Evolutionary conservation across 64 coral and sea anemone genomes (phyloP), one percentile per base, ranked within the genome.

Genomic region (Acropora yongei): DNA sequence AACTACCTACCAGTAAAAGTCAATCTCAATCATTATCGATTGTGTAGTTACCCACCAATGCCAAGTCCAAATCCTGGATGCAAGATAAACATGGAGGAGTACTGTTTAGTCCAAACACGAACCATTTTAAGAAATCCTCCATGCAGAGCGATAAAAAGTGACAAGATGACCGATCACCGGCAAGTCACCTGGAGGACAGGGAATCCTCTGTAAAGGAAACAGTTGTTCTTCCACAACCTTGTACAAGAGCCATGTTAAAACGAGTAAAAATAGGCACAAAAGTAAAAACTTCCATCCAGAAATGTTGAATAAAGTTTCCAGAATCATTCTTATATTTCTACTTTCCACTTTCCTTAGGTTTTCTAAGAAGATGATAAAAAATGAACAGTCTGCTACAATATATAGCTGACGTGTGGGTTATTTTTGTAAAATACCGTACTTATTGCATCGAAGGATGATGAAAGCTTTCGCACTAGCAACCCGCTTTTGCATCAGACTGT

Each of bases 131-230:
- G 45, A 0, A 80, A 45, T 51, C 72, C 67, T 10, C 67, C 77
- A 41, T 30, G 30, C 30, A 30, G 13, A 42, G 3, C 65, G 84
- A 18, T 55, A 19, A 1, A 93, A 9, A 16, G 57, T 49, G 19
- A 93, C 86, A 16, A 93, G 11, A 80, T 93, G 91, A 12, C 91
- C 91, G 50, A 93, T 50, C 44, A 93, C 55, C 44, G 91, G 91
- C 10, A 86, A 63, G 41, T 17, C 41, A 3, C 91, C 91, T 49
- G 83, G 82, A 7, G 91, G 91, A 40, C 30, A 57, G 5, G 91
- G 91, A 55, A 93, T 93, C 83, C 69, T 92, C 9, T 47, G 55
- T 30, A 92, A 63, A 8, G 90, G 90, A 17, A 82, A 92, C 83
- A 85, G 19, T 40, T 44, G 78, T 44, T 92, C 90, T 86, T 92